A percentile compares a stretch with the other conserved stretches of the same genome.
Evolutionary conservation across 2,797 vertebrate species (phyloP).

Genomic region (Neopelma chrysocephalum): DNA sequence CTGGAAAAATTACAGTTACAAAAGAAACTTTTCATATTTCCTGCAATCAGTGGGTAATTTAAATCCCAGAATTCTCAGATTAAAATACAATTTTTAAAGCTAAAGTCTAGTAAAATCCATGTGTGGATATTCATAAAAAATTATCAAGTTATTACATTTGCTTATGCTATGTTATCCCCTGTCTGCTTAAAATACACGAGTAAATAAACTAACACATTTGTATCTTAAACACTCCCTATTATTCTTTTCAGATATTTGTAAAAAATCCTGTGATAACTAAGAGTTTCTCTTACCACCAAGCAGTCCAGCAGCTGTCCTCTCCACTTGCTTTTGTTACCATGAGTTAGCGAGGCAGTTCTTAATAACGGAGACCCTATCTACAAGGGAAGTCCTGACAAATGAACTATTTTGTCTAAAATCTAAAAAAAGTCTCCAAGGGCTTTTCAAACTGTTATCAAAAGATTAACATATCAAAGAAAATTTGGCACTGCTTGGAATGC

Average conservation of each 20-base stretch:
- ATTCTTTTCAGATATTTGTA: background rate
- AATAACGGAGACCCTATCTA: conserved; percentile 68
- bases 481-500: conserved; percentile 63
- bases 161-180: background rate
- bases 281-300: conserved; percentile 66
- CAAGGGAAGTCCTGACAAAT: conserved; percentile 75
- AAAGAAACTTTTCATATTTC: background rate
- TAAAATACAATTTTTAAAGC: background rate
- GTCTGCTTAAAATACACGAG: background rate
- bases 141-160: background rate
- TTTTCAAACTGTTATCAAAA: conserved; percentile 74
- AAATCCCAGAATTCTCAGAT: background rate
- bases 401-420: conserved; percentile 76
- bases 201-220: background rate
- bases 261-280: background rate
- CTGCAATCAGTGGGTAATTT: background rate
- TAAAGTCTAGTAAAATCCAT: background rate
- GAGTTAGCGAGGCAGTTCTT: conserved; percentile 52
- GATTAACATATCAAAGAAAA: conserved; percentile 73
- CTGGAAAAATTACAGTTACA: background rate
- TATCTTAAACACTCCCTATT: background rate
- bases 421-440: conserved; percentile 73
- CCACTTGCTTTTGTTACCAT: conserved; percentile 61
- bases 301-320: conserved; percentile 61
- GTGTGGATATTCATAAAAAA: background rate